These are phyloP conservation scores for Zonotrichia leucophrys DNA, from an alignment of 2,113 vertebrate genomes.

Conservation along the genomic window DNA sequence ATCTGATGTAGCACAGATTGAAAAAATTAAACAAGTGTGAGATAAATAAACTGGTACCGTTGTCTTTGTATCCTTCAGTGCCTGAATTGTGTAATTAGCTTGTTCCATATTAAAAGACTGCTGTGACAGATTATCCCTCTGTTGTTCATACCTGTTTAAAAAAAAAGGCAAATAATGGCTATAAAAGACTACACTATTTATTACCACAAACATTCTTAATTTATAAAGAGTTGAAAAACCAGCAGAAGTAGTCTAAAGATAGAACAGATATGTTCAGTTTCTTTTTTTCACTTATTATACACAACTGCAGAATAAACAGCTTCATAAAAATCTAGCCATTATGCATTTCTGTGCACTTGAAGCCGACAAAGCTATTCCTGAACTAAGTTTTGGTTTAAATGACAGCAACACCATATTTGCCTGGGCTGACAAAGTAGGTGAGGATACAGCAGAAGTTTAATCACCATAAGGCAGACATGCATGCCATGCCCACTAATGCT, in stretches of 20 bases:
- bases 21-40: background rate
- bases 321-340: background rate
- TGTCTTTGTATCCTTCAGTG: conserved; percentile 96
- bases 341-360: background rate
- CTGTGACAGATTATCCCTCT: conserved; percentile 93
- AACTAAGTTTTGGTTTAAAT: background rate
- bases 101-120: conserved; percentile 99
- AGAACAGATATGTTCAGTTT: background rate
- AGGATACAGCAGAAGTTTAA: background rate
- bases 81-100: conserved; percentile 98
- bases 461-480: background rate
- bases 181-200: background rate
- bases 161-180: background rate
- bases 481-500: background rate
- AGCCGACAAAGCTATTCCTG: background rate
- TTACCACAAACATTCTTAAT: background rate
- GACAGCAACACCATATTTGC: fast-evolving
- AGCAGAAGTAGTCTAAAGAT: background rate
- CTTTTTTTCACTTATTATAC: background rate
- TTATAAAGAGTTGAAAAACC: background rate
- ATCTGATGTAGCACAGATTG: background rate
- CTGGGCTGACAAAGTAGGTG: background rate
- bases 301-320: background rate
- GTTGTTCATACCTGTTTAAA: conserved; percentile 89
- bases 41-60: conserved; percentile 78